phyloP scores from a whole-genome alignment of 1,140 invertebrate genomes.

The Eurytemora carolleeae region DNA sequence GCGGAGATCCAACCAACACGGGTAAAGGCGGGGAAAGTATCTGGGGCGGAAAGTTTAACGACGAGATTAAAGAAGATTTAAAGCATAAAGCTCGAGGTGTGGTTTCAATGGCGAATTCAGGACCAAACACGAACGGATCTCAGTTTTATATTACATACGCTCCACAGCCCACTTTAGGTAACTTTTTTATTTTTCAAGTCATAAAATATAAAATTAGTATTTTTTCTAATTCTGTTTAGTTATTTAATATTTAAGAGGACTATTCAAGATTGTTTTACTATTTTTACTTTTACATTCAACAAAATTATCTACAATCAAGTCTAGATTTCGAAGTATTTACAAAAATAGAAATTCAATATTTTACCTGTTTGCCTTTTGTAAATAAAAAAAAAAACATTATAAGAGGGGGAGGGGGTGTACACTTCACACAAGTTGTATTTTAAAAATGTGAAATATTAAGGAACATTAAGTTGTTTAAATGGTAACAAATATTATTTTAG shows the following conservation, averaged over 20 bases:
- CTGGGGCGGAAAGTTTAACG: conserved; percentile 47
- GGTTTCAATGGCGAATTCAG: conserved; percentile 96
- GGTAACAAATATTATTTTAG: too few species aligned
- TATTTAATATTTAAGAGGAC: neutral
- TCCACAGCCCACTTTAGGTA: conserved; percentile 44
- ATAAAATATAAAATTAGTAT: neutral
- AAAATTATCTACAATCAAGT: neutral
- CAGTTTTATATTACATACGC: conserved; percentile 93
- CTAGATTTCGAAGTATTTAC: neutral
- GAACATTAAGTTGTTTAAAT: too few species aligned
- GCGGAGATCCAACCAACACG: conserved; percentile 81
- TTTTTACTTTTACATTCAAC: neutral
- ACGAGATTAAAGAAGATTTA: conserved; percentile 82
- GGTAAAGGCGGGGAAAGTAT: conserved; percentile 80
- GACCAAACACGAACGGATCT: conserved; percentile 92
- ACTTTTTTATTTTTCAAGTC: neutral
- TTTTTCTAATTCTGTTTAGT: neutral
- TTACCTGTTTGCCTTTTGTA: neutral
- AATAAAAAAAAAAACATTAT: too few species aligned
- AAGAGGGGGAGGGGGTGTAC: too few species aligned
- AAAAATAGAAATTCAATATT: neutral
- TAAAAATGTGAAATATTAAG: neutral
- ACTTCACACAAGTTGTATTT: neutral
- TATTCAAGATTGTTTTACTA: neutral
- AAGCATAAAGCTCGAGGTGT: conserved; percentile 83